Evolutionary conservation across 1,140 invertebrate species (phyloP), one percentile per base, ranked within the genome.

Genomic region (Bombus breviceps): DNA sequence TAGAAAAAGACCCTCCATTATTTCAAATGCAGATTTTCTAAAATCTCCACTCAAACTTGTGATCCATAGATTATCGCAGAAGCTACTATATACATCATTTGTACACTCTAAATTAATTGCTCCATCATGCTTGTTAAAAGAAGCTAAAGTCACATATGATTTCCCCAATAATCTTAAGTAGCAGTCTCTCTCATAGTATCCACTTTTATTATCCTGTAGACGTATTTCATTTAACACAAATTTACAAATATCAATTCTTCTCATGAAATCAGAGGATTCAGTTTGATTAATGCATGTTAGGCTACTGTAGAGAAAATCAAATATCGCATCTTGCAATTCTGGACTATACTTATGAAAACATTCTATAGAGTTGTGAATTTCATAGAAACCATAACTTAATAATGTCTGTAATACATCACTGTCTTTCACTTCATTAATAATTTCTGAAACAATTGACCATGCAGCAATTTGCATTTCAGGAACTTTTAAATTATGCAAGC

Each of bases 141-240:
- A 59, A 34, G 13, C 34, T 75, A 66, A 18, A 75, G 81, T 85
- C 15, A 87, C 89, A 83, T 89, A 92, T n/a, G 83, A 81, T 90
- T 91, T 93, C 6, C 92, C 92, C 34, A 93, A 81, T 37, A 94
- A 81, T 86, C 91, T 91, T 12, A 94, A 86, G 72, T 92, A 93
- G 86, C 82, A 91, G 39, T 88, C 81, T 77, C 86, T 92, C 69
- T 89, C 89, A 37, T 82, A 87, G 73, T 90, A 92, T n/a, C 39
- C 73, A 71, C 79, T 85, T 28, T 15, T 82, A 10, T 78, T 64
- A 28, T 64, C 15, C 25, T 64, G 5, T 25, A 57, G 18, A 64
- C 77, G 71, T 28, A 90, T 53, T 64, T 89, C 64, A 8, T 72
- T 85, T 32, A 90, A 25, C 13, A 91, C 79, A 18, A 91, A 73